Conservation (phyloP, 2,888 invertebrate genomes). For the Noctua pronuba region DNA sequence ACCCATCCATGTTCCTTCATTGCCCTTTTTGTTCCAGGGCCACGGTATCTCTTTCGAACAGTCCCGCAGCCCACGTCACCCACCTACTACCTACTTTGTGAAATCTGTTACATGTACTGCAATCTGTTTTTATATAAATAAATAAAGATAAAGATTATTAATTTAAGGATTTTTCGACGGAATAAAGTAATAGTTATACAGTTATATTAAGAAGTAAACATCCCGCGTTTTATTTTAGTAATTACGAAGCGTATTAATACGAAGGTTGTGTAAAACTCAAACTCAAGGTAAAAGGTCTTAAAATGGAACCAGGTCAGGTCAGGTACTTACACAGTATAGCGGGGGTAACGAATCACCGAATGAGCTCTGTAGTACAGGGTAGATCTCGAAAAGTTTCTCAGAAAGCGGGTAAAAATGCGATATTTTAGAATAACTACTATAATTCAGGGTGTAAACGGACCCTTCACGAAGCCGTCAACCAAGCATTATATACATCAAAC, state of each 20-base stretch:
- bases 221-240: conserved; percentile 17
- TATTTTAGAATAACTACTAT: not conserved
- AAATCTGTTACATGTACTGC: too few species aligned
- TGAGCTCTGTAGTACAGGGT: conserved; percentile 12
- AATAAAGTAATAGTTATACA: not conserved
- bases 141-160: too few species aligned
- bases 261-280: conserved; percentile 32
- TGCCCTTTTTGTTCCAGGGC: too few species aligned
- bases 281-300: conserved; percentile 47
- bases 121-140: too few species aligned
- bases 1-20: too few species aligned
- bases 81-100: too few species aligned
- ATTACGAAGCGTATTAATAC: conserved; percentile 36
- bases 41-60: too few species aligned
- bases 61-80: too few species aligned
- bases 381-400: not conserved
- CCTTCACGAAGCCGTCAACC: too few species aligned
- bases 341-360: conserved; percentile 39
- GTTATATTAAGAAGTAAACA: not conserved
- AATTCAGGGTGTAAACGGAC: too few species aligned
- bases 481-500: too few species aligned
- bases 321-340: conserved; percentile 20
- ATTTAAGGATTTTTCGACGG: too few species aligned
- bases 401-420: not conserved
- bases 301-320: conserved; percentile 59